Evolutionary conservation across 2,113 vertebrate genomes (phyloP).

Genomic region (Dasyprocta punctata): DNA sequence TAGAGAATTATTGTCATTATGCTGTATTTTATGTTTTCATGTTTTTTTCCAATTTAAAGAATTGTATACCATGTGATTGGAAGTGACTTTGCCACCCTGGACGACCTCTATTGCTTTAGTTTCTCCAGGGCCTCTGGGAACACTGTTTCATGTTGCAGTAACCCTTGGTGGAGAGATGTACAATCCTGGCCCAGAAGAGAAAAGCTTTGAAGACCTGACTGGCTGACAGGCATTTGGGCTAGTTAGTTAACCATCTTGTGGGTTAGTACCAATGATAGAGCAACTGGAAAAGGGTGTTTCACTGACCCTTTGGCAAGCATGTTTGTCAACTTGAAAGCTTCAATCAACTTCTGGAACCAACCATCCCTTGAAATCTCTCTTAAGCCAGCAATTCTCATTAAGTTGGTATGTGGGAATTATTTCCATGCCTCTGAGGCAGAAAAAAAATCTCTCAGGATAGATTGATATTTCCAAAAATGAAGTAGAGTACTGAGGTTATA

Average conservation of each 20-base stretch:
- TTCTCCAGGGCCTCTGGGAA: not conserved
- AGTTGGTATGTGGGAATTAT: not conserved
- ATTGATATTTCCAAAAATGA: not conserved
- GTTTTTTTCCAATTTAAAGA: not conserved
- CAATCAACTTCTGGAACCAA: not conserved
- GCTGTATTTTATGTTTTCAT: not conserved
- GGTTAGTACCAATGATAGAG: not conserved
- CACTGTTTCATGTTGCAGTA: rapidly evolving
- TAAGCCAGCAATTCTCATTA: not conserved
- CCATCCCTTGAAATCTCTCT: not conserved
- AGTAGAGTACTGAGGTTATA: not conserved
- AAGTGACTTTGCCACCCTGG: not conserved
- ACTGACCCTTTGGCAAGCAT: rapidly evolving
- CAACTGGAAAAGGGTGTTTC: not conserved
- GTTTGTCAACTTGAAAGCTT: not conserved
- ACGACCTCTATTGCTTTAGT: not conserved
- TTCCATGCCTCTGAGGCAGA: not conserved
- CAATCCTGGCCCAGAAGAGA: not conserved
- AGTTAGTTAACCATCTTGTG: not conserved
- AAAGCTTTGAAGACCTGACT: not conserved
- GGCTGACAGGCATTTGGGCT: rapidly evolving
- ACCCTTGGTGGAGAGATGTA: not conserved
- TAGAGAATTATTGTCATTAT: not conserved
- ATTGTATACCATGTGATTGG: not conserved
- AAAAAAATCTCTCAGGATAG: not conserved